Conservation (phyloP, 1,140 invertebrate species). For the Subanguina moxae region DNA sequence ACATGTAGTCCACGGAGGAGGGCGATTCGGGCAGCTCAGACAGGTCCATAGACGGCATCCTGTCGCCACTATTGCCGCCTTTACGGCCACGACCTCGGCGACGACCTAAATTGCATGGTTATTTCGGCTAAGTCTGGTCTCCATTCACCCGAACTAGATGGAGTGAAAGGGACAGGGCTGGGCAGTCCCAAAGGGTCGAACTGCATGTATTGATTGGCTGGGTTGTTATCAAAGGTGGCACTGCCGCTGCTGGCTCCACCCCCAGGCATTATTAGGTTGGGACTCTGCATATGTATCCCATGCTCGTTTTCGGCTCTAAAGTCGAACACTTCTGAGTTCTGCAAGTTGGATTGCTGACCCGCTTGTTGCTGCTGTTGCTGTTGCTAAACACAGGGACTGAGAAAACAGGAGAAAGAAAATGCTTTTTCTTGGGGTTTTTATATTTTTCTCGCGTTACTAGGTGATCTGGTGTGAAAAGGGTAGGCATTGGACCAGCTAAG, state of each 20-base stretch:
- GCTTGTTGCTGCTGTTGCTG: background rate
- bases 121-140: background rate
- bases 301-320: background rate
- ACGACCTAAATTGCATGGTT: constrained; percentile 7
- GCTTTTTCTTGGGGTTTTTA: too few species aligned
- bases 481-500: too few species aligned
- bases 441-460: too few species aligned
- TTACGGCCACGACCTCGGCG: constrained; percentile 17
- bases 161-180: background rate
- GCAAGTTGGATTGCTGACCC: background rate
- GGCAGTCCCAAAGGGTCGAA: background rate
- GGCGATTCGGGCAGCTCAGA: constrained; percentile 17
- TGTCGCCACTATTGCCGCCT: constrained; percentile 19
- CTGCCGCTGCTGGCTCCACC: too few species aligned
- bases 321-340: constrained; percentile 4
- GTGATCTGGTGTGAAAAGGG: too few species aligned
- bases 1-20: constrained; percentile 2
- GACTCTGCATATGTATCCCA: too few species aligned
- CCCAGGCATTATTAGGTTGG: too few species aligned
- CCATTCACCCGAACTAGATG: background rate
- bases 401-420: too few species aligned
- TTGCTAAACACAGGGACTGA: too few species aligned
- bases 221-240: too few species aligned
- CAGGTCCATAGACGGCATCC: constrained; percentile 16
- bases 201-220: background rate